Conservation (phyloP, 37 sponge, comb jelly and placozoan genomes). For the Haliclona indistincta region DNA sequence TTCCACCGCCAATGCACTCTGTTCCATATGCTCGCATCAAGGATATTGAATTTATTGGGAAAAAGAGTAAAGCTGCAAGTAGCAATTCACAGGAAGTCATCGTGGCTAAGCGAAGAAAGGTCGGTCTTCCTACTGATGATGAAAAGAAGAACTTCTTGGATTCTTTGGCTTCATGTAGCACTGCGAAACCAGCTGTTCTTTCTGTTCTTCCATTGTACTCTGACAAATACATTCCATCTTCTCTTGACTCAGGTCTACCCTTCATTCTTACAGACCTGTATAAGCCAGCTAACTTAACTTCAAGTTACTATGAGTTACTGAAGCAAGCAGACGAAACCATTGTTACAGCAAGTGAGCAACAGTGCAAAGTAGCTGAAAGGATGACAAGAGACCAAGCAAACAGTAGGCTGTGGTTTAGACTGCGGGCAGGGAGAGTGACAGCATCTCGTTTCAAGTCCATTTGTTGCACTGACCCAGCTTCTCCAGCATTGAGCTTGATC, state of each 20-base stretch:
- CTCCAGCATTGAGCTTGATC: slow-evolving; percentile 50
- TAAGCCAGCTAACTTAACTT: slow-evolving; percentile 7
- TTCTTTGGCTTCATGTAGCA: neutral
- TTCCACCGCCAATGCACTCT: slow-evolving; percentile 17
- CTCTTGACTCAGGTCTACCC: slow-evolving; percentile 14
- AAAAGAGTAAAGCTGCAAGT: slow-evolving; percentile 15
- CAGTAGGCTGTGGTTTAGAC: slow-evolving; percentile 43
- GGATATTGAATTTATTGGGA: slow-evolving; percentile 41
- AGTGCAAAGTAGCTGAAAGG: slow-evolving; percentile 18
- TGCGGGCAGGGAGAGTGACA: slow-evolving; percentile 64
- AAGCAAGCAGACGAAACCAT: neutral
- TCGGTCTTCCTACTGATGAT: neutral
- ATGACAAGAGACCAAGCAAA: slow-evolving; percentile 47
- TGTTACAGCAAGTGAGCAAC: slow-evolving; percentile 5
- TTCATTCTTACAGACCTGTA: slow-evolving; percentile 15
- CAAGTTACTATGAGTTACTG: slow-evolving; percentile 22
- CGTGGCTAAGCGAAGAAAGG: neutral
- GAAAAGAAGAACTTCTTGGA: slow-evolving; percentile 13
- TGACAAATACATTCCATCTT: slow-evolving; percentile 35
- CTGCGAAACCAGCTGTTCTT: slow-evolving; percentile 47
- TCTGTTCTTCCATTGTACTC: slow-evolving; percentile 23
- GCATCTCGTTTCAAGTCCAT: slow-evolving; percentile 54
- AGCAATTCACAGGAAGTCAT: neutral
- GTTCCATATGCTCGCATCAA: slow-evolving; percentile 35
- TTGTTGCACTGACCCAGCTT: slow-evolving; percentile 29